Evolutionary conservation across 2,888 invertebrate genomes (phyloP).

Genomic region (Hydriomena furcata): DNA sequence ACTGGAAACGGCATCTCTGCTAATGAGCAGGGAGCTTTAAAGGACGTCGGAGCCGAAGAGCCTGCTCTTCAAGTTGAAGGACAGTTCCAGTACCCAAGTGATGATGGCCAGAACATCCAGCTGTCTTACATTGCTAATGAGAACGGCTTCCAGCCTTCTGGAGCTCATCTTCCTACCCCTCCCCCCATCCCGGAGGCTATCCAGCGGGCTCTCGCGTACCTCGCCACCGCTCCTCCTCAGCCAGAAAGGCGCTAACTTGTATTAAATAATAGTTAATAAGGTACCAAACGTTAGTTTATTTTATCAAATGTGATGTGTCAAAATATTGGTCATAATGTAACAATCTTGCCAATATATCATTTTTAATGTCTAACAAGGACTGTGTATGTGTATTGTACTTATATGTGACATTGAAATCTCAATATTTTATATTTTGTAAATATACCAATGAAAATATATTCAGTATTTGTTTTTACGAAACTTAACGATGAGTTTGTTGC

Average conservation of each 20-base stretch:
- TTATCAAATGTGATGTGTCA: not conserved
- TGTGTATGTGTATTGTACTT: slow-evolving; percentile 2
- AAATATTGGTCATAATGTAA: slow-evolving; percentile 11
- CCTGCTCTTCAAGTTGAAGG: slow-evolving; percentile 84
- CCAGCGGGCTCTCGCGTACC: slow-evolving; percentile 85
- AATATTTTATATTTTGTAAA: slow-evolving; percentile 21
- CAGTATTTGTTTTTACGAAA: slow-evolving; percentile 1
- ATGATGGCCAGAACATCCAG: slow-evolving; percentile 84
- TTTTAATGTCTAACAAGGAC: slow-evolving; percentile 11
- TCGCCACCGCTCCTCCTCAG: slow-evolving; percentile 85
- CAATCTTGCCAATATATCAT: slow-evolving; percentile 14
- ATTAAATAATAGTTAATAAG: slow-evolving; percentile 17
- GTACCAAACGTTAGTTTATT: slow-evolving; percentile 14
- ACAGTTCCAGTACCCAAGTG: slow-evolving; percentile 85
- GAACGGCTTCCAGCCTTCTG: slow-evolving; percentile 87
- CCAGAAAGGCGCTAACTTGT: slow-evolving; percentile 47
- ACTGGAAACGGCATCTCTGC: slow-evolving; percentile 86
- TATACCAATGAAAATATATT: slow-evolving; percentile 6
- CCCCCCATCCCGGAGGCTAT: slow-evolving; percentile 89
- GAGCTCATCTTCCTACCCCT: slow-evolving; percentile 85
- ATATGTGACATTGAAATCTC: not conserved
- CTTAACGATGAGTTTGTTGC: not conserved
- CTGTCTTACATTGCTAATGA: slow-evolving; percentile 87
- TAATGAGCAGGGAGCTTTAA: slow-evolving; percentile 80
- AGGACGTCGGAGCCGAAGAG: slow-evolving; percentile 80